phyloP scores from a whole-genome alignment of 2,888 invertebrate species.

The Drosophila paramelanica region DNA sequence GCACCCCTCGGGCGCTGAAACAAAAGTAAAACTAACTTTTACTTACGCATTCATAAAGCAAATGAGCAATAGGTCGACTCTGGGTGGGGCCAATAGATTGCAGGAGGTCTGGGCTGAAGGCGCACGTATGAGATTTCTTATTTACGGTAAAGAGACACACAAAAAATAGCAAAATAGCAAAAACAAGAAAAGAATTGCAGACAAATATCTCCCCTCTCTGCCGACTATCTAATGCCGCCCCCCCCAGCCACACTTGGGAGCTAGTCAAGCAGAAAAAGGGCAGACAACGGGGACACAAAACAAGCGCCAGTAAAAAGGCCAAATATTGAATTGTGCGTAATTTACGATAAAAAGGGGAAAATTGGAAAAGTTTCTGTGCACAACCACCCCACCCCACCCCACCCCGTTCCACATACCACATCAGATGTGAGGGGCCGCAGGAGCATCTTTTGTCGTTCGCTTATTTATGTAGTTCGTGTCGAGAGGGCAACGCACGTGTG shows the following conservation, averaged over 20 bases:
- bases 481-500: constrained; percentile 64
- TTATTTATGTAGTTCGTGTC: constrained; percentile 79
- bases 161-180: constrained; percentile 73
- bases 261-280: constrained; percentile 77
- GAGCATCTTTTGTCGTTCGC: constrained; percentile 55
- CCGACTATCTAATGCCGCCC: constrained; percentile 10
- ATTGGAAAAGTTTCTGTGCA: constrained; percentile 78
- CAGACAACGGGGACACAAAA: constrained; percentile 67
- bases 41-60: constrained; percentile 68
- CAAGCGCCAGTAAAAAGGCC: constrained; percentile 75
- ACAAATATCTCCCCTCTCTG: constrained; percentile 27
- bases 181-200: constrained; percentile 61
- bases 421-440: constrained; percentile 25
- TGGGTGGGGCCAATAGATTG: constrained; percentile 4
- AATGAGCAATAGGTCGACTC: constrained; percentile 36
- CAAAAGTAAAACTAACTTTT: constrained; percentile 67
- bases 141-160: constrained; percentile 82
- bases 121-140: constrained; percentile 82
- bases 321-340: constrained; percentile 82
- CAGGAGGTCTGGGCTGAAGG: constrained; percentile 50
- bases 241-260: constrained; percentile 38
- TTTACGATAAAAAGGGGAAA: constrained; percentile 83
- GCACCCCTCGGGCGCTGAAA: constrained; percentile 16
- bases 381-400: not conserved
- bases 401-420: not conserved